Evolutionary conservation across 2,797 vertebrate species (phyloP), one percentile per base, ranked within the genome.

Genomic region (Psittacula echo): DNA sequence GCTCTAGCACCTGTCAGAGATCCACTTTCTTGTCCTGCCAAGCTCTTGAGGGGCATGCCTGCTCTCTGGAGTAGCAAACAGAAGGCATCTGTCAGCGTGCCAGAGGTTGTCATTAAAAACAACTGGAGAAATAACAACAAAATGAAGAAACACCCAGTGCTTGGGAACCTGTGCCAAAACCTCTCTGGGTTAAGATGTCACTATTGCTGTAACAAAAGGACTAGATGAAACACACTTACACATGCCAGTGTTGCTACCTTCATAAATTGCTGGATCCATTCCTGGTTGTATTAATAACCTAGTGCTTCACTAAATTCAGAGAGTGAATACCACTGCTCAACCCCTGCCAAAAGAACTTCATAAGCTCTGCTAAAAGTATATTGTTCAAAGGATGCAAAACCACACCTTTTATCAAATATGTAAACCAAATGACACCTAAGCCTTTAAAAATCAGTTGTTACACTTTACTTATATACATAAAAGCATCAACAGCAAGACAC

Each of bases 11-110:
- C 78, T 95, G 91, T 79, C 77, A 96, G 45, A 83, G 16, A 60
- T 34, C 85, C 86, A 65, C 73, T 67, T 97, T 94, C 75, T 94
- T 97, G 78, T 87, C 96, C 71, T 92, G 79, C 42, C 83, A 93
- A 86, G 68, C 82, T 93, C 60, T 74, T 34, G 10, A 96, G 82
- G 82, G 87, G 39, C 45, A 89, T 58, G 51, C 47, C 77, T 95
- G 45, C 89, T 89, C 78, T 92, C 74, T 62, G 70, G 61, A 96
- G 70, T 67, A 71, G 76, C 74, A 85, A 65, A 84, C 14, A 14
- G 73, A 96, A 91, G 70, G 71, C 51, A 97, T 89, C 64, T 93
- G 89, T 97, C 93, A 95, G 45, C 90, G 41, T 94, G 95, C 91
- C 93, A 97, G 88, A 84, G 30, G 68, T 11, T 96, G 68, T 90